phyloP scores from a whole-genome alignment of 2,797 vertebrate species.

The Muscicapa comitata region DNA sequence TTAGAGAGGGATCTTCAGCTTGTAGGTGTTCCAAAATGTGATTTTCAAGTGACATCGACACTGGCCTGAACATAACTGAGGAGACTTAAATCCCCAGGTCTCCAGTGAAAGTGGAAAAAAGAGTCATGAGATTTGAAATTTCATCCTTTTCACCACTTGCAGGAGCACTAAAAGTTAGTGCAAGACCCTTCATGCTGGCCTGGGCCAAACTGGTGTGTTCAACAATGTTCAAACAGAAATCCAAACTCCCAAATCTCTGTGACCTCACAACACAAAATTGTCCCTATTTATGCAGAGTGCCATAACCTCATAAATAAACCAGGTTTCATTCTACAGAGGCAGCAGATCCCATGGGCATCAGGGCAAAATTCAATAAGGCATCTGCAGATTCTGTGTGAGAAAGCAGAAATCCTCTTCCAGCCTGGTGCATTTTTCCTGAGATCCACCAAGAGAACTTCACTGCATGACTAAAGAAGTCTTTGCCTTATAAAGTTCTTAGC shows the following conservation, averaged over 20 bases:
- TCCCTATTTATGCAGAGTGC: not conserved
- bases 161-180: not conserved
- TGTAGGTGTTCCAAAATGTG: not conserved
- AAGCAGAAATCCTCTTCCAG: not conserved
- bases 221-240: not conserved
- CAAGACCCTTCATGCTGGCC: not conserved
- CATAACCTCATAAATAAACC: not conserved
- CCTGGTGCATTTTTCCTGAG: not conserved
- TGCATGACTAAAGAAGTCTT: not conserved
- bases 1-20: not conserved
- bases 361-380: not conserved
- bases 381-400: not conserved
- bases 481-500: not conserved
- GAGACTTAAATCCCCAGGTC: not conserved
- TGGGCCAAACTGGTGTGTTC: too few relatives aligned
- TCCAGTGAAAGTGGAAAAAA: not conserved
- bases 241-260: not conserved
- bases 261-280: not conserved
- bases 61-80: not conserved
- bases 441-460: not conserved
- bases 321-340: rapidly evolving
- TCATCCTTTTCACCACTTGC: not conserved
- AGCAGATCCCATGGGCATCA: not conserved
- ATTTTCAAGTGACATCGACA: not conserved
- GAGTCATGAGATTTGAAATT: not conserved